phyloP scores from a whole-genome alignment of 2,113 vertebrate genomes.

The Sturnira hondurensis region DNA sequence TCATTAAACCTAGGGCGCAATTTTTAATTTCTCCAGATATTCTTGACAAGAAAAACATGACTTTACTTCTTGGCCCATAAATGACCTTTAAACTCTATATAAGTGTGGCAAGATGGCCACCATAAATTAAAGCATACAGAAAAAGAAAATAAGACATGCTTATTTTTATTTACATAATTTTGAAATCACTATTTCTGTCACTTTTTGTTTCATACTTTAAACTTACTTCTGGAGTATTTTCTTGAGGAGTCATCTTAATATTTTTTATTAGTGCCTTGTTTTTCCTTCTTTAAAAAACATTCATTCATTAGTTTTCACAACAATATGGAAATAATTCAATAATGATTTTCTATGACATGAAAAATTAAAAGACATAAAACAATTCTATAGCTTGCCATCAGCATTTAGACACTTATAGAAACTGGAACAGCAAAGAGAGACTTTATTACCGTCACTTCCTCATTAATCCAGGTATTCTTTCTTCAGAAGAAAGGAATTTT shows the following conservation, averaged over 20 bases:
- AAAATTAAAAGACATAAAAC: background rate
- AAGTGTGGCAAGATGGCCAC: background rate
- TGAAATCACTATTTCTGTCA: background rate
- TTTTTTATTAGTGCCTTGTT: background rate
- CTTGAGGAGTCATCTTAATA: background rate
- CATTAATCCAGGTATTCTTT: background rate
- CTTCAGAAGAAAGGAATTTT: background rate
- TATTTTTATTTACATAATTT: background rate
- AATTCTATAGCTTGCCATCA: background rate
- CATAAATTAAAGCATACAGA: background rate
- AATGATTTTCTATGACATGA: background rate
- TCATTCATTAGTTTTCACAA: background rate
- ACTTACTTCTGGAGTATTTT: background rate
- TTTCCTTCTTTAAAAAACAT: background rate
- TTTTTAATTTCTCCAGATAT: conserved; percentile 8
- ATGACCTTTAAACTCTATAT: background rate
- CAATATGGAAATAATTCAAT: background rate
- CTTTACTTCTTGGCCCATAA: background rate
- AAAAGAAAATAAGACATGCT: background rate
- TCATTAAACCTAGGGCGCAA: background rate
- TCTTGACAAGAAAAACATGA: conserved; percentile 5
- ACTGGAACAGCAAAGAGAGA: background rate
- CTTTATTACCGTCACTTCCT: background rate
- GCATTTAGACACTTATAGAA: background rate
- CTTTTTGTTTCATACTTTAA: background rate